Percentiles rank a stretch among this genome's conserved stretches.
Evolutionary conservation across 1,140 invertebrate species (phyloP).

Genomic region (Diuraphis noxia): DNA sequence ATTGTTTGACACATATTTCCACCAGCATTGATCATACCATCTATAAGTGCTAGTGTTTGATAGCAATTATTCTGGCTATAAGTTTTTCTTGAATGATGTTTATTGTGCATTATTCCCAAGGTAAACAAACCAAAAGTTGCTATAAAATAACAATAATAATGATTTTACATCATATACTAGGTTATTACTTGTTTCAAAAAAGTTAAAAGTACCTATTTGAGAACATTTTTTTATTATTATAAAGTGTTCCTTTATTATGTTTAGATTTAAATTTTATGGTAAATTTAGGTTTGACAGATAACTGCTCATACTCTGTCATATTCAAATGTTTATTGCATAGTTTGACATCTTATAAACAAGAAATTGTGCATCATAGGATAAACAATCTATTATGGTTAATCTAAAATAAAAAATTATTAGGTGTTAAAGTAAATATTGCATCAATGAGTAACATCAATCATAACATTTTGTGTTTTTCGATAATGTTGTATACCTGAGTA

Average conservation of each 20-base stretch:
- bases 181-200: not conserved
- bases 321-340: too few species aligned
- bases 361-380: too few species aligned
- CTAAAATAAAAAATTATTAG: too few species aligned
- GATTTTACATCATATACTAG: not conserved
- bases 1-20: conserved; percentile 40
- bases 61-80: conserved; percentile 24
- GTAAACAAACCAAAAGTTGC: conserved; percentile 86
- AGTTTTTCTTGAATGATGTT: conserved; percentile 67
- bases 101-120: conserved; percentile 85
- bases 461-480: too few species aligned
- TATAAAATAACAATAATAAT: conserved; percentile 62
- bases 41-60: conserved; percentile 26
- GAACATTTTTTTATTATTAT: not conserved
- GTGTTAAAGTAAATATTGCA: too few species aligned
- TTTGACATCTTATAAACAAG: too few species aligned
- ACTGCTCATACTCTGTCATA: not conserved
- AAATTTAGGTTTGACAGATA: too few species aligned
- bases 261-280: not conserved
- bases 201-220: not conserved
- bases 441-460: too few species aligned
- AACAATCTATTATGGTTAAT: too few species aligned
- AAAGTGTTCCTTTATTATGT: too few species aligned
- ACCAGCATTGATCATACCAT: conserved; percentile 40
- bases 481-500: too few species aligned